Conservation (phyloP, 2,113 vertebrate species). For the Athene cunicularia region DNA sequence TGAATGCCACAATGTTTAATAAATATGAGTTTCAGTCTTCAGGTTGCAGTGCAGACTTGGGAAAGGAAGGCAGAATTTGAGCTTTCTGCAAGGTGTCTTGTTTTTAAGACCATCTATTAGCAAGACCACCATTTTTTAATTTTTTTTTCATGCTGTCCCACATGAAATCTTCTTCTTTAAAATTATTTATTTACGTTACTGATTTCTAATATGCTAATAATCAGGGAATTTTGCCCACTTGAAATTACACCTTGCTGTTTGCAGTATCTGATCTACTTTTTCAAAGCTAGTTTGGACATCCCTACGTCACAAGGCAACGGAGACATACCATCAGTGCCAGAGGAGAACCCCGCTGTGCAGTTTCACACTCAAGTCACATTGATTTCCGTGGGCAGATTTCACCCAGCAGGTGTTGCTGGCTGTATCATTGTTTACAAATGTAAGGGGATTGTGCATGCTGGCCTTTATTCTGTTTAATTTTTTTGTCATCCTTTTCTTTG, state of each 20-base stretch:
- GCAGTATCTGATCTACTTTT: not conserved
- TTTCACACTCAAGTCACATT: constrained; percentile 52
- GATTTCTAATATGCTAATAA: not conserved
- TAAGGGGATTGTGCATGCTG: rapidly evolving
- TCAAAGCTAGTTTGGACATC: not conserved
- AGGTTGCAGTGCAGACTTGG: rapidly evolving
- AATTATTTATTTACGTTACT: not conserved
- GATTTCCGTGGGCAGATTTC: constrained; percentile 40
- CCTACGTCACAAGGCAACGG: not conserved
- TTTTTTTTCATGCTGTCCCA: not conserved
- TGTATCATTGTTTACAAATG: not conserved
- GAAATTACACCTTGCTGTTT: not conserved
- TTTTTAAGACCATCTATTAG: not conserved
- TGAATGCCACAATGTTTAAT: not conserved
- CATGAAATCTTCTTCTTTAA: rapidly evolving
- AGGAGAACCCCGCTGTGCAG: not conserved
- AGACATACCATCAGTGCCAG: not conserved
- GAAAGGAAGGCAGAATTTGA: not conserved
- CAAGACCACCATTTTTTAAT: not conserved
- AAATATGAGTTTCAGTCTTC: not conserved
- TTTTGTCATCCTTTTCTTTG: not conserved
- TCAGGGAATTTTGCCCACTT: rapidly evolving
- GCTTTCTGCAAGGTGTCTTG: rapidly evolving
- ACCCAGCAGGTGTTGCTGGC: constrained; percentile 22
- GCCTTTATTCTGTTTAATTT: not conserved